These are phyloP conservation scores for Meandrina meandrites DNA, from an alignment of 92 coral and sea anemone genomes.

Conservation along the genomic window DNA sequence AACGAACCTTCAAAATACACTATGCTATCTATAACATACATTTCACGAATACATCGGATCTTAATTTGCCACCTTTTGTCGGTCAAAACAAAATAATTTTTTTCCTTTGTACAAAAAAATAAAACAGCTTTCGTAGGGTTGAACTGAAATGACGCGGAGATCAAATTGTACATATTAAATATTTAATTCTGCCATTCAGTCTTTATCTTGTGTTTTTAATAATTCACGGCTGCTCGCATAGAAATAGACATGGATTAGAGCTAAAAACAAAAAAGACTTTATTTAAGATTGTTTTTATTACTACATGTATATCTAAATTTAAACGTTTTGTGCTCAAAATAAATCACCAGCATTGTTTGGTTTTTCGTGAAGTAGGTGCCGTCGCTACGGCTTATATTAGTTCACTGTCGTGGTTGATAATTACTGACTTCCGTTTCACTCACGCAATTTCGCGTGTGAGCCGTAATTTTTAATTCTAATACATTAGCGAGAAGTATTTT, in stretches of 20 bases:
- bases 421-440: neutral
- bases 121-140: no score
- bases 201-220: neutral
- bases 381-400: neutral
- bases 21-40: neutral
- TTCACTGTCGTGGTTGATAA: neutral
- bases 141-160: no score
- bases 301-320: neutral
- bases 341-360: neutral
- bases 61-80: neutral
- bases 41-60: neutral
- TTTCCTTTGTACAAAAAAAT: neutral
- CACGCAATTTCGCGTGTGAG: slow-evolving; percentile 38
- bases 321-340: neutral
- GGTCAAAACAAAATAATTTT: no score
- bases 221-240: no score
- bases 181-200: neutral
- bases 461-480: neutral
- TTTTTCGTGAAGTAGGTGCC: neutral
- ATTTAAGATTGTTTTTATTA: neutral
- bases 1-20: neutral
- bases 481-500: neutral
- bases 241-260: no score
- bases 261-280: no score
- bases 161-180: neutral